phyloP scores from a whole-genome alignment of 2,888 invertebrate genomes.

The Nymphalis c-album region DNA sequence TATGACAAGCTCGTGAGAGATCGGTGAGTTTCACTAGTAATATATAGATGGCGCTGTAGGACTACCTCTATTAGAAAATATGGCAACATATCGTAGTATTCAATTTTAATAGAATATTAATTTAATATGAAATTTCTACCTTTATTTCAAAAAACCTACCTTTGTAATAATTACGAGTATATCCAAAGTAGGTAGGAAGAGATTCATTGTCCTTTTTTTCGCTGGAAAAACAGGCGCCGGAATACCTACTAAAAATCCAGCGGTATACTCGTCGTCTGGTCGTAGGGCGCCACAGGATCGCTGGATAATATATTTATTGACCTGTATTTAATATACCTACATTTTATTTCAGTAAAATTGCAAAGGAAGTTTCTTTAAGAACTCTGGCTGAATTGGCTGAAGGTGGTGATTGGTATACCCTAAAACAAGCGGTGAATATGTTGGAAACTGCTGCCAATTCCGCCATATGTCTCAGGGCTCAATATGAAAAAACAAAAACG shows the following conservation, averaged over 20 bases:
- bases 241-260: no score
- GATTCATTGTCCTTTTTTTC: no score
- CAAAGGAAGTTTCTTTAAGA: constrained; percentile 56
- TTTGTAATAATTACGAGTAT: no score
- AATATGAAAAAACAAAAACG: constrained; percentile 52
- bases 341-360: constrained; percentile 49
- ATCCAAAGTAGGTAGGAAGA: no score
- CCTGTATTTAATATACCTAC: no score
- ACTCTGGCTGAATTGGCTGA: constrained; percentile 61
- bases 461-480: constrained; percentile 42
- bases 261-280: no score
- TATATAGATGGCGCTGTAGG: constrained; percentile 55
- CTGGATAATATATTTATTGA: no score
- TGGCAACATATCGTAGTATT: no score
- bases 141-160: not conserved
- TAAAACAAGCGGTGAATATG: constrained; percentile 49
- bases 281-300: no score
- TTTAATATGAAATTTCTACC: not conserved
- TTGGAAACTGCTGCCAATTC: constrained; percentile 49
- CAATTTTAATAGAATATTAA: no score
- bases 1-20: constrained; percentile 57
- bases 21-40: constrained; percentile 53
- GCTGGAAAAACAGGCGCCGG: no score
- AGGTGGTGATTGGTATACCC: constrained; percentile 50
- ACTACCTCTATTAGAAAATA: not conserved